Evolutionary conservation across 2,113 vertebrate genomes (phyloP).

Genomic region (Xiphophorus couchianus): DNA sequence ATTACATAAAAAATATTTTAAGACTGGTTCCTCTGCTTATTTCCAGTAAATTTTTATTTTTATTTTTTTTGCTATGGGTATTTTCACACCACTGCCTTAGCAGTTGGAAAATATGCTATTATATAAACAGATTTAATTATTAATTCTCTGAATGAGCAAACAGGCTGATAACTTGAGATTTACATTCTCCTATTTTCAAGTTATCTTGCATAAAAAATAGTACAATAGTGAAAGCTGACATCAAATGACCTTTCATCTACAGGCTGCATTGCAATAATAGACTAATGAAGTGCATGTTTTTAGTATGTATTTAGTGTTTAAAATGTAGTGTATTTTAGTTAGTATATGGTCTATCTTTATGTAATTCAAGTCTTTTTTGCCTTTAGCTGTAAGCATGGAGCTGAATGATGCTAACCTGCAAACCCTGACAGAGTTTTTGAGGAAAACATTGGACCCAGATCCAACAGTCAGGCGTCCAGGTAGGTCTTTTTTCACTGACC

Average conservation of each 20-base stretch:
- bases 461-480: slow-evolving; percentile 94
- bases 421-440: slow-evolving; percentile 92
- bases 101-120: background rate
- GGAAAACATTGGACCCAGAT: slow-evolving; percentile 96
- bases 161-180: too few species aligned
- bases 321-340: background rate
- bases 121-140: too few species aligned
- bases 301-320: too few species aligned
- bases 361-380: background rate
- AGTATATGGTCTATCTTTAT: background rate
- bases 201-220: too few species aligned
- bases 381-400: slow-evolving; percentile 83
- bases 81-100: background rate
- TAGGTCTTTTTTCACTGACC: slow-evolving; percentile 52
- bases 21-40: background rate
- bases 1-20: background rate
- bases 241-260: background rate
- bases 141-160: too few species aligned
- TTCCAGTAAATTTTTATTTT: background rate
- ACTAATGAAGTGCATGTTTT: too few species aligned
- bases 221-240: background rate
- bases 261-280: background rate
- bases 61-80: background rate
- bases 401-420: slow-evolving; percentile 96
- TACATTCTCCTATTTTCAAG: too few species aligned